A percentile compares a stretch with the other conserved stretches of the same genome.
These are phyloP conservation scores for Chouioia cunea DNA, from an alignment of 2,888 invertebrate genomes.

Conservation along the genomic window DNA sequence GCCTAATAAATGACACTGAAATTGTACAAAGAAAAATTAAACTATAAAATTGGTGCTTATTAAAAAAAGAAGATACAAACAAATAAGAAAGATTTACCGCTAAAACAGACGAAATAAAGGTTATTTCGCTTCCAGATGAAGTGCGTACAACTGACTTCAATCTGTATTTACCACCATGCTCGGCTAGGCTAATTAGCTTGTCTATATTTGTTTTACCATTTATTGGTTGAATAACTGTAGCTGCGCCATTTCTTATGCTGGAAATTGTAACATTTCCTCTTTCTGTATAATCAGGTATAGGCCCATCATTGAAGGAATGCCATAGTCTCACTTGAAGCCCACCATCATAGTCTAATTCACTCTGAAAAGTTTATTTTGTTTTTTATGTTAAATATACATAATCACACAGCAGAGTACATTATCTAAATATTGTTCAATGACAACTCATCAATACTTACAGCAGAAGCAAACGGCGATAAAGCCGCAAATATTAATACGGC, in stretches of 20 bases:
- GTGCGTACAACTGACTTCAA: conserved; percentile 78
- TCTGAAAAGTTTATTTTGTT: conserved; percentile 64
- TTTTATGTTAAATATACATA: neutral
- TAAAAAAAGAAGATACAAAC: neutral
- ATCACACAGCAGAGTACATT: too few relatives aligned
- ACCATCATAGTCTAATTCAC: conserved; percentile 80
- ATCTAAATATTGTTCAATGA: neutral
- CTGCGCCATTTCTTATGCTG: conserved; percentile 77
- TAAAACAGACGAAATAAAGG: conserved; percentile 84
- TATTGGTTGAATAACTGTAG: conserved; percentile 75
- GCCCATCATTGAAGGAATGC: conserved; percentile 75
- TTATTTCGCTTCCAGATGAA: conserved; percentile 76
- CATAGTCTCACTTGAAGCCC: conserved; percentile 79
- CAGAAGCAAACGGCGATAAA: conserved; percentile 34
- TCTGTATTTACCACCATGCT: conserved; percentile 80
- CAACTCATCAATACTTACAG: conserved; percentile 37
- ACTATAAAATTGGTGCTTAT: neutral
- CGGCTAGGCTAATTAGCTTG: conserved; percentile 75
- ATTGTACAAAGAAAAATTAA: conserved; percentile 48
- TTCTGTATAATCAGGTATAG: conserved; percentile 72
- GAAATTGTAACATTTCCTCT: conserved; percentile 80
- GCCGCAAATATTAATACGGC: conserved; percentile 26
- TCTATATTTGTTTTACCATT: conserved; percentile 72
- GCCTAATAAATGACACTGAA: conserved; percentile 80
- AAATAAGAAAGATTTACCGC: conserved; percentile 72